Conservation (phyloP, 53 echinoderm and acorn worm species). For the Henricia sp. region DNA sequence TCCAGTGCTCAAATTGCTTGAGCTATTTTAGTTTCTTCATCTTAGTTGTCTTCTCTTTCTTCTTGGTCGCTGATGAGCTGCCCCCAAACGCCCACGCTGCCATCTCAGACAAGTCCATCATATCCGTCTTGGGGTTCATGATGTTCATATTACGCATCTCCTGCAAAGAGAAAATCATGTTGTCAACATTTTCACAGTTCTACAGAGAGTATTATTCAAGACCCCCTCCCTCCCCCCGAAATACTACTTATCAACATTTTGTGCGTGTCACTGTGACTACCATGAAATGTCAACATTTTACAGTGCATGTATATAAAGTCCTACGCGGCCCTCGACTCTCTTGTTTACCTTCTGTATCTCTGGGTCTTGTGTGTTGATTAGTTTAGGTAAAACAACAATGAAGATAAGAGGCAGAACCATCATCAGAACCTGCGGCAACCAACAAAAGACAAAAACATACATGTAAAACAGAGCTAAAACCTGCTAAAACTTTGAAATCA, state of each 20-base stretch:
- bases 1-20: too few relatives aligned
- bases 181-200: too few relatives aligned
- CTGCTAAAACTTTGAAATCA: neutral
- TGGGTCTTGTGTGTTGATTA: conserved; percentile 96
- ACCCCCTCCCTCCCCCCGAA: too few relatives aligned
- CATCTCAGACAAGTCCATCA: conserved; percentile 98
- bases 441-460: conserved; percentile 2
- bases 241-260: too few relatives aligned
- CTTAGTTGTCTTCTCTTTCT: conserved; percentile 86
- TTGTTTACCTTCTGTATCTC: conserved; percentile 94
- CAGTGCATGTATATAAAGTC: too few relatives aligned
- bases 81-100: conserved; percentile 87
- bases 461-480: too few relatives aligned
- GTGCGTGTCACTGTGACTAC: too few relatives aligned
- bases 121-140: conserved; percentile 92
- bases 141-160: conserved; percentile 97
- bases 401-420: conserved; percentile 93
- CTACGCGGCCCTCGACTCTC: too few relatives aligned
- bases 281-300: too few relatives aligned
- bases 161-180: too few relatives aligned
- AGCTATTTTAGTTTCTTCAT: conserved; percentile 60
- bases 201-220: too few relatives aligned
- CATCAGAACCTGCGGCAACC: conserved; percentile 79
- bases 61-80: conserved; percentile 70
- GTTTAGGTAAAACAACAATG: conserved; percentile 84